These are phyloP conservation scores for Engystomops pustulosus DNA, from an alignment of 2,113 vertebrate genomes.

Conservation along the genomic window DNA sequence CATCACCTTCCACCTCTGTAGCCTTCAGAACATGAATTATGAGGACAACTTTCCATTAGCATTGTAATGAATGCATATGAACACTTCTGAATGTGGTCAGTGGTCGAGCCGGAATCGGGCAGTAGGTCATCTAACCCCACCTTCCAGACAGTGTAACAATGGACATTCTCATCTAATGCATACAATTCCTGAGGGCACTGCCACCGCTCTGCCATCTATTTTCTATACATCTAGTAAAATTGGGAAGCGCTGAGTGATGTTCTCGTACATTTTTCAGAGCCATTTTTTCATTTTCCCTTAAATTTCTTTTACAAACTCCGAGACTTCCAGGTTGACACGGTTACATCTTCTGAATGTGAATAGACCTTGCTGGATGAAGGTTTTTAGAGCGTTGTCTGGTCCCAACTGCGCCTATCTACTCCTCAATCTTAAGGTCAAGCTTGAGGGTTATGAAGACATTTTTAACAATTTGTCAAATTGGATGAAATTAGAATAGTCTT, in stretches of 20 bases:
- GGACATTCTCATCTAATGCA: not conserved
- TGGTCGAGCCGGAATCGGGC: too few relatives aligned
- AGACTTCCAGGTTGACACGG: not conserved
- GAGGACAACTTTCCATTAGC: too few relatives aligned
- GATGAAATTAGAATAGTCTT: not conserved
- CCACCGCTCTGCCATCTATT: not conserved
- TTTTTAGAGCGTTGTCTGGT: not conserved
- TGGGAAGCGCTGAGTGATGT: not conserved
- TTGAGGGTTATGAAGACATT: not conserved
- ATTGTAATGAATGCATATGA: too few relatives aligned
- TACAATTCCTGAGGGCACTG: not conserved
- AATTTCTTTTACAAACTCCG: not conserved
- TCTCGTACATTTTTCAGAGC: not conserved
- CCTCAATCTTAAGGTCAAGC: not conserved
- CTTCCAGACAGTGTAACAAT: too few relatives aligned
- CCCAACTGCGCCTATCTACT: not conserved
- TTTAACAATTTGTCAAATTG: not conserved
- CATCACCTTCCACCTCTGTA: too few relatives aligned
- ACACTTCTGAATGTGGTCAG: too few relatives aligned
- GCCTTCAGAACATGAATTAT: too few relatives aligned
- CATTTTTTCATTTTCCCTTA: not conserved
- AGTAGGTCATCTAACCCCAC: too few relatives aligned
- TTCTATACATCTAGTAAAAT: not conserved
- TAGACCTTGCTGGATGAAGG: not conserved
- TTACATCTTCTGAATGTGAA: not conserved